phyloP scores from a whole-genome alignment of 1,140 invertebrate genomes.

The Papilio dardanus region DNA sequence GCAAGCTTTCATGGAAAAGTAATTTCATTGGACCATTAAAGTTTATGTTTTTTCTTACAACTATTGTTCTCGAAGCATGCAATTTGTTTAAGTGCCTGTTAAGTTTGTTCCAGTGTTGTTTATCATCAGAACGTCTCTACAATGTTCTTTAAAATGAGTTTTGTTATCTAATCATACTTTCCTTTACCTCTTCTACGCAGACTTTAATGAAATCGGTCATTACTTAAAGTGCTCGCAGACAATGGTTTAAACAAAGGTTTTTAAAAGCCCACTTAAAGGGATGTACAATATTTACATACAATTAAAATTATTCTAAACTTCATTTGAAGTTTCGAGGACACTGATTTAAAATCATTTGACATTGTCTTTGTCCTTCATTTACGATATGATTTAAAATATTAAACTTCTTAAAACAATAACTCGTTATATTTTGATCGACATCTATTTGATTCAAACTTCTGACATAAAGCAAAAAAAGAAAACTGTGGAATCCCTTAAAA shows the following conservation, averaged over 20 bases:
- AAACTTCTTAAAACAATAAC: no score
- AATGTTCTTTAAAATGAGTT: slow-evolving; percentile 50
- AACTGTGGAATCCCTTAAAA: no score
- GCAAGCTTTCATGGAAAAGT: not conserved
- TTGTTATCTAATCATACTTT: slow-evolving; percentile 56
- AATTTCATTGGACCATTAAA: slow-evolving; percentile 8
- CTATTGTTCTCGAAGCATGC: slow-evolving; percentile 26
- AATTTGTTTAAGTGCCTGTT: slow-evolving; percentile 37
- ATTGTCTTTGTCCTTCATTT: no score
- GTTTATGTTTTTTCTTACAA: slow-evolving; percentile 34
- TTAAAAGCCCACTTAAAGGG: slow-evolving; percentile 41
- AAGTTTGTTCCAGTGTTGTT: slow-evolving; percentile 30
- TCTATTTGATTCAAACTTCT: no score
- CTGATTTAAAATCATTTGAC: not conserved
- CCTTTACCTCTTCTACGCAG: slow-evolving; percentile 53
- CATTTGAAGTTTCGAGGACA: not conserved
- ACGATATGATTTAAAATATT: no score
- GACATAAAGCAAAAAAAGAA: no score
- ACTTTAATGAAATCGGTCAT: slow-evolving; percentile 74
- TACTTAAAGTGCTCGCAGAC: slow-evolving; percentile 66
- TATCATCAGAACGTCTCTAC: slow-evolving; percentile 32
- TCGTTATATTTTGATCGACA: no score
- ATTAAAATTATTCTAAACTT: slow-evolving; percentile 14
- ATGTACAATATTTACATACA: slow-evolving; percentile 39
- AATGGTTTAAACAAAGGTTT: slow-evolving; percentile 52